Evolutionary conservation across 2,888 invertebrate species (phyloP).

Genomic region (Eupithecia exiguata): DNA sequence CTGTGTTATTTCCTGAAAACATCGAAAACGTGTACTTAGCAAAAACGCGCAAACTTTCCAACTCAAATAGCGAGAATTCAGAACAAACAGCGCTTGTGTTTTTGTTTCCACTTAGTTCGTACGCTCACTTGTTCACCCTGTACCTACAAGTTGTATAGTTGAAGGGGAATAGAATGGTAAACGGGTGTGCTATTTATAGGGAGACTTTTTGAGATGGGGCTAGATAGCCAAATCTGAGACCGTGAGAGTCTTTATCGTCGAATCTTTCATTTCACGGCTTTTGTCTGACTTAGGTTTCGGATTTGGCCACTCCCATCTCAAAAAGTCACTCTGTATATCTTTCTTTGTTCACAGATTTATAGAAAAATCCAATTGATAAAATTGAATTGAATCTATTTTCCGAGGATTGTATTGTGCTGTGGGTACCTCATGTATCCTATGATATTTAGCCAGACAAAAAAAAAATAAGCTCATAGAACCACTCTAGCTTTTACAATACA

Average conservation of each 20-base stretch:
- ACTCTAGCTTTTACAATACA: neutral
- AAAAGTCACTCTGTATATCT: neutral
- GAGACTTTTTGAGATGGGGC: no score
- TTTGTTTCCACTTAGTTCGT: constrained; percentile 42
- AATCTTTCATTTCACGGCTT: no score
- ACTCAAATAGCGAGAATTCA: constrained; percentile 42
- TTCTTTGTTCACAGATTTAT: neutral
- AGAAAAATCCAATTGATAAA: neutral
- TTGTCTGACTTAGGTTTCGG: no score
- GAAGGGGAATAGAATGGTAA: neutral
- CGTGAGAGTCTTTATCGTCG: no score
- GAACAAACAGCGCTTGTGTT: constrained; percentile 38
- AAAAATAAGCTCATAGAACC: neutral
- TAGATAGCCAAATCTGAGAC: no score
- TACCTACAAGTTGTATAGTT: neutral
- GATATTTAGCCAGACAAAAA: neutral
- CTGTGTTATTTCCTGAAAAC: constrained; percentile 4
- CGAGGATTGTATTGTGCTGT: neutral
- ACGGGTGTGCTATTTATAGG: neutral
- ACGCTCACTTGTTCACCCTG: constrained; percentile 15
- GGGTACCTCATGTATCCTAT: neutral
- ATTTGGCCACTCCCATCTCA: no score
- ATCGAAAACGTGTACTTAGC: constrained; percentile 3
- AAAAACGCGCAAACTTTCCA: constrained; percentile 29
- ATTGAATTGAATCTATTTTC: neutral